Percentiles rank a stretch among this genome's conserved stretches.
Conservation (phyloP, 2,888 invertebrate genomes). For the Folsomia manolachei region DNA sequence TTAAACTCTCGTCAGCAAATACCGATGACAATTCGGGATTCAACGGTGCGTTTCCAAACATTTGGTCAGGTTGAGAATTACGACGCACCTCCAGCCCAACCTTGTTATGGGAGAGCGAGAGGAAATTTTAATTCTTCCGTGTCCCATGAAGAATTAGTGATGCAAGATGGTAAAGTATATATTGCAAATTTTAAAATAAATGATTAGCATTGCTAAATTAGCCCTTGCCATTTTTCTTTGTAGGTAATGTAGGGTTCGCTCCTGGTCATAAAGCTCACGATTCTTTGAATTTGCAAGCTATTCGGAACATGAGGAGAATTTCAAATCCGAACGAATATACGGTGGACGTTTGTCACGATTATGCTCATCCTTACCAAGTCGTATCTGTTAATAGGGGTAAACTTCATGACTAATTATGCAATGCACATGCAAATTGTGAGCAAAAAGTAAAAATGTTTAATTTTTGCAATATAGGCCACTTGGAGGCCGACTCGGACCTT, state of each 20-base stretch:
- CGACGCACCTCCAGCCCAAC: slow-evolving; percentile 34
- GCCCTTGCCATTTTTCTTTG: too few relatives aligned
- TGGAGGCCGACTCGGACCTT: not conserved
- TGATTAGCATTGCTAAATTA: not conserved
- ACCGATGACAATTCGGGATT: slow-evolving; percentile 45
- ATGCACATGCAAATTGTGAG: too few relatives aligned
- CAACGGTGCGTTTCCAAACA: slow-evolving; percentile 43
- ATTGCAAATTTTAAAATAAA: not conserved
- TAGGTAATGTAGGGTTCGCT: not conserved
- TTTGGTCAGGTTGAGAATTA: slow-evolving; percentile 46
- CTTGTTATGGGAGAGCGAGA: slow-evolving; percentile 21
- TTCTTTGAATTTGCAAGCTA: not conserved
- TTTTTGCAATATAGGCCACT: too few relatives aligned
- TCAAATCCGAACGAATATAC: not conserved
- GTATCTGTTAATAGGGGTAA: slow-evolving; percentile 24
- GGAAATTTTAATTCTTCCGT: slow-evolving; percentile 13
- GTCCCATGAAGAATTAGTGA: slow-evolving; percentile 7
- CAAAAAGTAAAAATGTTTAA: too few relatives aligned
- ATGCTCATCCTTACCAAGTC: slow-evolving; percentile 35
- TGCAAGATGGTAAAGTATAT: not conserved
- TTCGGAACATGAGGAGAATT: not conserved
- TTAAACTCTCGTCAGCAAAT: slow-evolving; percentile 44
- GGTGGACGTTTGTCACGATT: slow-evolving; percentile 20
- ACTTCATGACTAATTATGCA: not conserved
- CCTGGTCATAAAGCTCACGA: not conserved